Evolutionary conservation across 2,888 invertebrate species (phyloP).

Genomic region (Ophion obscuratus): DNA sequence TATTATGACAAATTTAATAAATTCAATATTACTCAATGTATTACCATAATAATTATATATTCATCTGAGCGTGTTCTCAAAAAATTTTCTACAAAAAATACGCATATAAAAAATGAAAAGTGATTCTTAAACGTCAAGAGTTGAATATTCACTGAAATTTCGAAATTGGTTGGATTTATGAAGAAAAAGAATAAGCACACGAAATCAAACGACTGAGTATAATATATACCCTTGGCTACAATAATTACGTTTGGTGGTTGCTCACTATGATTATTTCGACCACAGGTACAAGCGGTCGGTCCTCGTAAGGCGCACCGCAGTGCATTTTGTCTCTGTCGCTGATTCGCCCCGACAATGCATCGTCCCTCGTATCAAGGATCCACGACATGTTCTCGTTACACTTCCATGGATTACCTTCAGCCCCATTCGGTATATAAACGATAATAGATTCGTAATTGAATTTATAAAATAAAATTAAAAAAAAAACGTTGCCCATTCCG

Average conservation of each 20-base stretch:
- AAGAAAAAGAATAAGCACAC: not conserved
- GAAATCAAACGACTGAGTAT: not conserved
- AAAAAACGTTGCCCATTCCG: not conserved
- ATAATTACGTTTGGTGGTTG: slow-evolving; percentile 58
- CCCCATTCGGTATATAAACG: not conserved
- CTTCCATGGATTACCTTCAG: slow-evolving; percentile 89
- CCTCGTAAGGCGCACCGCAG: slow-evolving; percentile 87
- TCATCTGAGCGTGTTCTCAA: not conserved
- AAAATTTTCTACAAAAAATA: not conserved
- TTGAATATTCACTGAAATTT: not conserved
- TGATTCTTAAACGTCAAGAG: too few species aligned
- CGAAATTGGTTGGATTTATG: not conserved
- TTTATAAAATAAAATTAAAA: slow-evolving; percentile 9
- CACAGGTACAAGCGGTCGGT: slow-evolving; percentile 88
- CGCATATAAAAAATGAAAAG: not conserved
- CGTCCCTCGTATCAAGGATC: slow-evolving; percentile 86
- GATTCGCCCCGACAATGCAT: slow-evolving; percentile 85
- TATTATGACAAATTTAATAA: not conserved
- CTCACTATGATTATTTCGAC: slow-evolving; percentile 88
- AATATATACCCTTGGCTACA: slow-evolving; percentile 27
- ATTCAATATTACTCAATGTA: not conserved
- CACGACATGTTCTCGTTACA: slow-evolving; percentile 88
- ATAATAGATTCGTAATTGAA: not conserved
- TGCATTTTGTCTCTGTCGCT: slow-evolving; percentile 86
- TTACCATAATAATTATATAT: not conserved